Evolutionary conservation across 2,797 vertebrate species (phyloP).

Genomic region (Onychomys leucogaster): DNA sequence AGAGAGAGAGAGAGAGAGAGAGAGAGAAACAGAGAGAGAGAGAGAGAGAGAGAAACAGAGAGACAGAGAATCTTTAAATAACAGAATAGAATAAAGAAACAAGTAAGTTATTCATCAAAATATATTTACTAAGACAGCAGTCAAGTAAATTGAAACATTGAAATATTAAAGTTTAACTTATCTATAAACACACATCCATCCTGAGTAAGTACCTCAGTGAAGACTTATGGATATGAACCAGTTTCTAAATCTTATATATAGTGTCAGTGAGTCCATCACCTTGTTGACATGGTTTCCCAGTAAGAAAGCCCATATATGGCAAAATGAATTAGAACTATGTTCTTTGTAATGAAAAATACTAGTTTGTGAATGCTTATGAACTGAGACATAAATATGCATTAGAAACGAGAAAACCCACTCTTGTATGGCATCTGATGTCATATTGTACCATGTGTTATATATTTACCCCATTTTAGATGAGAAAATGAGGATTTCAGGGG

Average conservation of each 20-base stretch:
- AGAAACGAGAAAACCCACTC: not conserved
- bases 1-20: not conserved
- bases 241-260: not conserved
- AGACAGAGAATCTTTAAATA: not conserved
- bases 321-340: not conserved
- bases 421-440: not conserved
- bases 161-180: conserved; percentile 7
- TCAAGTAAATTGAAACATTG: conserved; percentile 6
- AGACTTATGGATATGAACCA: not conserved
- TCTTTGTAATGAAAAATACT: not conserved
- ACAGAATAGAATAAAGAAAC: not conserved
- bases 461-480: not conserved
- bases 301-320: not conserved
- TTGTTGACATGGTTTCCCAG: not conserved
- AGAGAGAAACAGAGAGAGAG: not conserved
- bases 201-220: not conserved
- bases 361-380: not conserved
- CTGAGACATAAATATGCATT: not conserved
- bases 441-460: not conserved
- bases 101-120: not conserved
- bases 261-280: not conserved
- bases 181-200: not conserved
- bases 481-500: not conserved
- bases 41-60: not conserved
- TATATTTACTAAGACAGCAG: not conserved